phyloP scores from a whole-genome alignment of 1,140 invertebrate genomes.

The Uloborus diversus region DNA sequence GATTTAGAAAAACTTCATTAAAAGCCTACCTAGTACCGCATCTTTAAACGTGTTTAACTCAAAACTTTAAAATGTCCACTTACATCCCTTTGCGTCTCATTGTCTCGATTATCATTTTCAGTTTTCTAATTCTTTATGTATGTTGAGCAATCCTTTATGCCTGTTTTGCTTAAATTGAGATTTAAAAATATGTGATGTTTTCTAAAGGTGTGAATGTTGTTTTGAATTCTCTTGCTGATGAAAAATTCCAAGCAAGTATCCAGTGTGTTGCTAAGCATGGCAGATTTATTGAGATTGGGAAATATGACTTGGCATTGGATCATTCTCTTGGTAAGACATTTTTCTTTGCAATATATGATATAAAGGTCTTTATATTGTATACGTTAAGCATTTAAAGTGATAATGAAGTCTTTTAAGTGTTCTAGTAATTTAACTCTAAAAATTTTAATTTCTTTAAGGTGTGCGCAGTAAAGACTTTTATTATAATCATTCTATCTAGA shows the following conservation, averaged over 20 bases:
- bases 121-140: not conserved
- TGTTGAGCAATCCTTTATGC: no score
- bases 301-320: slow-evolving; percentile 87
- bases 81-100: no score
- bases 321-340: slow-evolving; percentile 63
- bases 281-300: slow-evolving; percentile 81
- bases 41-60: not conserved
- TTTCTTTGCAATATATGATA: no score
- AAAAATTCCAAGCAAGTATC: slow-evolving; percentile 71
- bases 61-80: no score
- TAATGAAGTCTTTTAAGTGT: not conserved
- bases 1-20: no score
- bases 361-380: not conserved
- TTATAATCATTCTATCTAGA: not conserved
- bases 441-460: not conserved
- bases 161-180: no score
- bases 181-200: no score
- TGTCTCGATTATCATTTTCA: not conserved
- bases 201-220: slow-evolving; percentile 74
- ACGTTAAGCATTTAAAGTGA: not conserved
- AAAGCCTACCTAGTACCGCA: not conserved
- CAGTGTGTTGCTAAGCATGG: slow-evolving; percentile 69
- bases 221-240: slow-evolving; percentile 74
- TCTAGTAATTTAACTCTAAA: not conserved
- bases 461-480: not conserved